Evolutionary conservation across 2,888 invertebrate species (phyloP), one percentile per base, ranked within the genome.

Genomic region (Cabera pusaria): DNA sequence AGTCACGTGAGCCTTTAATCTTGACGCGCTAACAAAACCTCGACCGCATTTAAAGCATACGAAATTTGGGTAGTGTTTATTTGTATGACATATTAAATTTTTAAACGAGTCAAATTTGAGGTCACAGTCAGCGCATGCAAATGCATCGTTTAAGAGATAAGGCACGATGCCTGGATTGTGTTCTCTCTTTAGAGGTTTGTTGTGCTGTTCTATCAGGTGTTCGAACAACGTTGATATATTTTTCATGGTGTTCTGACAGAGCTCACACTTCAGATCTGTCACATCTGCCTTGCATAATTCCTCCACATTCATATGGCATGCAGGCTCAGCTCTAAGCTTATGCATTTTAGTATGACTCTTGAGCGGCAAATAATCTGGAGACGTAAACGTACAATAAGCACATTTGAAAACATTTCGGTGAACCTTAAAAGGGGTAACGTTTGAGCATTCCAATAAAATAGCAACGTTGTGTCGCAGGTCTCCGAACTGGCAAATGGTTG

Each of bases 61-160:
- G 23, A 54, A 74, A 46, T 76, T 77, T 9, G 59, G 64, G 18
- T 62, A 74, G 38, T 83, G 81, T 0, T 38, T 44, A 6, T 67
- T 66, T 68, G 78, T 73, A 27, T 83, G 82, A 9, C 64, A 59
- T 4, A 24, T 39, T 52, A 36, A 2, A 69, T 43, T 10, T 1
- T 21, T 21, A 18, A 39, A 39, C 1, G 7, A 6, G 17, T 32
- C 18, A 16, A 32, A 32, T 4, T 7, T 2, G 17, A 36, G 6
- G 19, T 34, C 8, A 24, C 31, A 25, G 3, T 21, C 23, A 22
- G 39, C 18, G 19, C 46, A 50, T 3, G 25, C 27, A 14, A 44
- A 47, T 24, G 20, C 29, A 11, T 33, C 38, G 6, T 37, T 21
- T 12, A 28, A 3, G 4, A 41, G 1, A 14, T 27, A 50, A 5